Percentiles rank a stretch among this genome's conserved stretches.
phyloP scores from a whole-genome alignment of 2,888 invertebrate genomes.

The Pandemis corylana region DNA sequence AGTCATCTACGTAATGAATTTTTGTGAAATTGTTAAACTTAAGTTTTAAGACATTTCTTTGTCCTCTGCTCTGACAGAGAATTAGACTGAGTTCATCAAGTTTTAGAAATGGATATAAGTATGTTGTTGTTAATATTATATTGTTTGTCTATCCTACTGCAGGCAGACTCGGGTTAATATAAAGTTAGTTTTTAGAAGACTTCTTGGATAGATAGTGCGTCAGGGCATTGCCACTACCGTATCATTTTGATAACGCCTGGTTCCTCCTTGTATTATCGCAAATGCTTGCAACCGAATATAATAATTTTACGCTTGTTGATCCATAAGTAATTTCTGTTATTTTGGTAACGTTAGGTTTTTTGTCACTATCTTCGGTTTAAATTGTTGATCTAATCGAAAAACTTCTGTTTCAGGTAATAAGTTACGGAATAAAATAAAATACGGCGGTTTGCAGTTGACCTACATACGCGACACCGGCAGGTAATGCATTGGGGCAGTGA shows the following conservation, averaged over 20 bases:
- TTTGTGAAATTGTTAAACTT: neutral
- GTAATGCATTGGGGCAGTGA: constrained; percentile 25
- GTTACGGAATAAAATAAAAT: neutral
- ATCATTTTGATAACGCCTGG: too few relatives aligned
- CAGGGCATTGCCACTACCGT: too few relatives aligned
- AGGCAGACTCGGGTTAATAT: too few relatives aligned
- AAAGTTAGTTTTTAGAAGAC: too few relatives aligned
- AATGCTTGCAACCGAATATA: too few relatives aligned
- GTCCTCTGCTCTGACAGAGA: neutral
- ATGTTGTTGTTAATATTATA: neutral
- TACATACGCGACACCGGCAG: neutral
- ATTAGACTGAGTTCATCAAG: neutral
- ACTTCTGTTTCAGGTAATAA: constrained; percentile 36
- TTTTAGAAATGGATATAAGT: neutral
- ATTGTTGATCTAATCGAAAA: constrained; percentile 11
- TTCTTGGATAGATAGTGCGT: too few relatives aligned
- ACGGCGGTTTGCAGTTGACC: constrained; percentile 21
- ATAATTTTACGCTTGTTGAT: too few relatives aligned
- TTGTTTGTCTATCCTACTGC: too few relatives aligned
- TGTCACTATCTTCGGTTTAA: neutral
- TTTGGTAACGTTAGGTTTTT: neutral
- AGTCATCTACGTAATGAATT: neutral
- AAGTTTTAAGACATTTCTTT: neutral
- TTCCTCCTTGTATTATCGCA: too few relatives aligned
- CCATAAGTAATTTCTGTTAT: too few relatives aligned